Base-by-base conservation (phyloP, 2,113 vertebrate species). In the Myrmecobius fasciatus region DNA sequence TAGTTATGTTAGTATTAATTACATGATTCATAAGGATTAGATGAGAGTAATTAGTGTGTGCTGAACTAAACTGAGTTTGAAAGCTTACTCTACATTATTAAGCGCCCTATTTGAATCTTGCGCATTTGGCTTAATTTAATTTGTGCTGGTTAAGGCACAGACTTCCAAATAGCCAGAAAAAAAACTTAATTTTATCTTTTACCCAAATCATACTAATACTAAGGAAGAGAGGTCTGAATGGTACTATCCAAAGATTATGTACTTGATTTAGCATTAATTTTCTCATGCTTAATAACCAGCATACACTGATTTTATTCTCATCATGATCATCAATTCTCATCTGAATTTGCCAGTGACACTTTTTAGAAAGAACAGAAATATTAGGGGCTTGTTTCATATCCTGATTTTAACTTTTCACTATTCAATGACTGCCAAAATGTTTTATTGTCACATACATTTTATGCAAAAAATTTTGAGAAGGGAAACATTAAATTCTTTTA, bases 31-130 rank as follows among this genome's bases (percentile, higher is more conserved):
- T 88, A 56, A 95, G 92, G 94, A 97, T 97, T 97, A 96, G 93
- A 93, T 95, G 92, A 92, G 94, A 96, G 54, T 96, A 97, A 97
- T 95, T 96, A 97, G 53, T 14, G 52, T 95, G 92, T 95, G 92
- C 96, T 95, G 89, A 97, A 97, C 93, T 97, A 97, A 97, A 97
- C 97, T 95, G 92, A 96, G 96, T 98, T 97, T 97, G 96, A 97
- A 98, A 96, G 94, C 97, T 96, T 97, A 96, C 91, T 97, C 92
- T 97, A 94, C 90, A 95, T 93, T 97, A 97, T 96, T 94, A 97
- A 97, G 89, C 54, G 0, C 94, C 60, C 91, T 97, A 97, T 98
- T 96, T 92, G 95, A 95, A 97, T 93, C 95, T 93, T 94, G 88
- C 53, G 92, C 95, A 95, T 95, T n/a, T 43, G 95, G 92, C 92